These are phyloP conservation scores for Folsomia manolachei DNA, from an alignment of 2,888 invertebrate genomes.

Conservation along the genomic window DNA sequence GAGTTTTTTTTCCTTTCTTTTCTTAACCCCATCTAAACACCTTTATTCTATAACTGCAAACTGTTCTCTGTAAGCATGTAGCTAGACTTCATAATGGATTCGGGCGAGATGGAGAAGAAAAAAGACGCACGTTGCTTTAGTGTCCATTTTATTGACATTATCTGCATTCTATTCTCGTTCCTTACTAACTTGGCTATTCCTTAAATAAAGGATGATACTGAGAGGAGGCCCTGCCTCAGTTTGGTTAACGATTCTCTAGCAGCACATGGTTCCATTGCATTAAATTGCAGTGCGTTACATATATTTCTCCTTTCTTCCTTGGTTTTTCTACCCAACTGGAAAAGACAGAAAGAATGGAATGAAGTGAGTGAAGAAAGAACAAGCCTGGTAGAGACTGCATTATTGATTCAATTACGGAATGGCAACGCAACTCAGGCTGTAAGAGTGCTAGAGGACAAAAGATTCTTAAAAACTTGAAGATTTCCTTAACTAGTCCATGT, in stretches of 20 bases:
- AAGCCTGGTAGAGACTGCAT: background rate
- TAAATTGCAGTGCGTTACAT: too few relatives aligned
- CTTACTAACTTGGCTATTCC: background rate
- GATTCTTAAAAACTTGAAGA: background rate
- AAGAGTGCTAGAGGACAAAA: background rate
- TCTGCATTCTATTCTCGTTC: constrained; percentile 18
- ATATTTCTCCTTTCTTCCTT: background rate
- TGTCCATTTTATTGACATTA: constrained; percentile 25
- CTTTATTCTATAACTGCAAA: background rate
- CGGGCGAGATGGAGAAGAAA: background rate
- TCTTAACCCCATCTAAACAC: too few relatives aligned
- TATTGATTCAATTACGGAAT: background rate
- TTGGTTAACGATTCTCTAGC: too few relatives aligned
- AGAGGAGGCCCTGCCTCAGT: background rate
- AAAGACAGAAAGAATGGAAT: too few relatives aligned
- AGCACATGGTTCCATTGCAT: background rate
- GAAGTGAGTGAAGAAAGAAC: background rate
- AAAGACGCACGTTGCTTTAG: constrained; percentile 16
- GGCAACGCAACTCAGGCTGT: background rate
- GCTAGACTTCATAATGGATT: background rate
- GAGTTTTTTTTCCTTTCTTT: too few relatives aligned
- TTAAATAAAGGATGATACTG: background rate
- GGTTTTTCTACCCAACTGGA: background rate
- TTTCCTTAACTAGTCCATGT: background rate
- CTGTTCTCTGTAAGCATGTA: too few relatives aligned